Evolutionary conservation across 92 coral and sea anemone genomes (phyloP).

Genomic region (Meandrina meandrites): DNA sequence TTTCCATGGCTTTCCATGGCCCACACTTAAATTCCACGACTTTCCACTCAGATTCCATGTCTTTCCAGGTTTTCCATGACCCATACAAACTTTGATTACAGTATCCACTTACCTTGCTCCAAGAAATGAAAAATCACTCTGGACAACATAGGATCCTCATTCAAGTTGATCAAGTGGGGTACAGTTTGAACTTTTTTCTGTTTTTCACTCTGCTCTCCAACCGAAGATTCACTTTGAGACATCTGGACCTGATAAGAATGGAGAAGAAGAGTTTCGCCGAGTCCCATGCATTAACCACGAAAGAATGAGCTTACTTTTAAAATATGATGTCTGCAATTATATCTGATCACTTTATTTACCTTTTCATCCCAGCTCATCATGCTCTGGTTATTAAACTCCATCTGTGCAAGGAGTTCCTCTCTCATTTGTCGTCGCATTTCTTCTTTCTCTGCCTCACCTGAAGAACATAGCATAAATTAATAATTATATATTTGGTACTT

Average conservation of each 20-base stretch:
- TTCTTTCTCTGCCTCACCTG: slow-evolving; percentile 65
- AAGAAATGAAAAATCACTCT: slow-evolving; percentile 91
- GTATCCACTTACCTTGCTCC: slow-evolving; percentile 68
- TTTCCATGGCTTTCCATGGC: no score
- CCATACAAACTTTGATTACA: no score
- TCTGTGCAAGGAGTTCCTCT: slow-evolving; percentile 89
- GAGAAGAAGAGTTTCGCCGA: not conserved
- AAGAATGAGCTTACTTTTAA: no score
- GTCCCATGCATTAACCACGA: no score
- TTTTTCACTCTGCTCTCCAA: slow-evolving; percentile 46
- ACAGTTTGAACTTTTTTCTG: slow-evolving; percentile 52
- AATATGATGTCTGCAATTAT: no score
- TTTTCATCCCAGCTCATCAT: slow-evolving; percentile 99
- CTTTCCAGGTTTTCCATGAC: no score
- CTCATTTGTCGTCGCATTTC: slow-evolving; percentile 83
- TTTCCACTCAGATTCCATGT: no score
- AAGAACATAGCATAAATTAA: not conserved
- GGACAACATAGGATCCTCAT: slow-evolving; percentile 91
- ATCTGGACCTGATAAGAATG: slow-evolving; percentile 63
- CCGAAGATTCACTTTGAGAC: slow-evolving; percentile 73
- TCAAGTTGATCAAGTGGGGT: slow-evolving; percentile 87
- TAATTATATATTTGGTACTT: not conserved
- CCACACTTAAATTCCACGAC: no score
- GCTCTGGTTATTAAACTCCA: slow-evolving; percentile 83
- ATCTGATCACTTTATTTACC: slow-evolving; percentile 41